Conservation (phyloP, 2,113 vertebrate species). For the Psettodes erumei region DNA sequence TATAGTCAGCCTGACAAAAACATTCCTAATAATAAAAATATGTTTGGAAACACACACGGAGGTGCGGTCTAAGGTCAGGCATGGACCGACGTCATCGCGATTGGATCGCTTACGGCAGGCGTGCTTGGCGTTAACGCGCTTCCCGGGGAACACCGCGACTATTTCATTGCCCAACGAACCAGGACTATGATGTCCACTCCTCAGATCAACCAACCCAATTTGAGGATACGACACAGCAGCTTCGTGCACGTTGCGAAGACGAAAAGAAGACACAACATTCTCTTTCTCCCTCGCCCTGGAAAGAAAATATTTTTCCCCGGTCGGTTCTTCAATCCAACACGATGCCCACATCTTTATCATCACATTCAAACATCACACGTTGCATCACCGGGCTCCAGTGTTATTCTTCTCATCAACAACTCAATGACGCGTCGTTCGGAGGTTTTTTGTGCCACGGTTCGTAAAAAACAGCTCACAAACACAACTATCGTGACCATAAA, state of each 20-base stretch:
- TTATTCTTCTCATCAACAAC: constrained; percentile 48
- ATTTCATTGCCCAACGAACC: no score
- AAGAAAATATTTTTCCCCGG: background rate
- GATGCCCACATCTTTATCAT: constrained; percentile 27
- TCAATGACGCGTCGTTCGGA: constrained; percentile 44
- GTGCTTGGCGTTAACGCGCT: no score
- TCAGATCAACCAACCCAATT: background rate
- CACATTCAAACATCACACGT: constrained; percentile 31
- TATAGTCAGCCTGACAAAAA: no score
- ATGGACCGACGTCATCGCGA: no score
- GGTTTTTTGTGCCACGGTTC: constrained; percentile 34
- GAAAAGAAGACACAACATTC: constrained; percentile 13
- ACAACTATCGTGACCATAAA: constrained; percentile 35
- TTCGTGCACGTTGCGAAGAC: background rate
- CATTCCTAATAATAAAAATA: no score
- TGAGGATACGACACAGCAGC: constrained; percentile 2
- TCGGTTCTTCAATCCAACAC: background rate
- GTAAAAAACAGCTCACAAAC: constrained; percentile 53
- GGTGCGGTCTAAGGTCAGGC: no score
- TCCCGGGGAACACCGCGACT: no score
- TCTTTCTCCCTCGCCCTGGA: background rate
- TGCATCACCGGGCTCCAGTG: constrained; percentile 12
- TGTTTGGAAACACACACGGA: no score
- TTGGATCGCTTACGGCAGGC: no score
- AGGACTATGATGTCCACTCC: background rate